A percentile compares a stretch with the other conserved stretches of the same genome.
These are phyloP conservation scores for Thymallus thymallus DNA, from an alignment of 2,113 vertebrate species.

Conservation along the genomic window DNA sequence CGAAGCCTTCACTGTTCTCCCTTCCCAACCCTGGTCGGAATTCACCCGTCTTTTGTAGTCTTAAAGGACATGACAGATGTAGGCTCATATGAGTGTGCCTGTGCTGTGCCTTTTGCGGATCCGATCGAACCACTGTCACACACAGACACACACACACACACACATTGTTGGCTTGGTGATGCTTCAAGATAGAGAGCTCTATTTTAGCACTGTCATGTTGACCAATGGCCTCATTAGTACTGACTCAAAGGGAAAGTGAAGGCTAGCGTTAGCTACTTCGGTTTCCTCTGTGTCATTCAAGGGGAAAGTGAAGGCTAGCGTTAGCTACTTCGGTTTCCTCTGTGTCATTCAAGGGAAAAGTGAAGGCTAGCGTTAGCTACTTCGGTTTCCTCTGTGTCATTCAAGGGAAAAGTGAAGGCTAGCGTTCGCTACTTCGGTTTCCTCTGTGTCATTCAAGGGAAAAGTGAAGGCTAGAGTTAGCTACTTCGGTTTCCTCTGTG, in stretches of 20 bases:
- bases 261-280: conserved; percentile 11
- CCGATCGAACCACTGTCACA: not conserved
- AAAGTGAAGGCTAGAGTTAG: not conserved
- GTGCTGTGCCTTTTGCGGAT: too few relatives aligned
- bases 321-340: conserved; percentile 13
- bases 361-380: conserved; percentile 8
- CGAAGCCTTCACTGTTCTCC: not conserved
- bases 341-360: too few relatives aligned
- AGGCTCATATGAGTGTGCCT: not conserved
- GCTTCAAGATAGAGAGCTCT: conserved; percentile 5
- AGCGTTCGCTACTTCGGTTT: conserved; percentile 13
- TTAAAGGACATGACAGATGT: conserved; percentile 12
- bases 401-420: too few relatives aligned
- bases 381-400: not conserved
- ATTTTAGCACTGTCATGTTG: conserved; percentile 27
- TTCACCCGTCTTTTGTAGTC: not conserved
- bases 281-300: not conserved
- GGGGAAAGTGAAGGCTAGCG: not conserved
- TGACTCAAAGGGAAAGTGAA: not conserved
- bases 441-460: not conserved
- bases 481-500: conserved; percentile 11
- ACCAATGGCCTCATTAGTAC: conserved; percentile 30
- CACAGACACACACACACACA: not conserved
- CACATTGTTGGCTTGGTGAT: not conserved
- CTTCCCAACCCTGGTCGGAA: not conserved